Base-by-base conservation (phyloP, 2,113 vertebrate genomes). In the Lethenteron reissneri region DNA sequence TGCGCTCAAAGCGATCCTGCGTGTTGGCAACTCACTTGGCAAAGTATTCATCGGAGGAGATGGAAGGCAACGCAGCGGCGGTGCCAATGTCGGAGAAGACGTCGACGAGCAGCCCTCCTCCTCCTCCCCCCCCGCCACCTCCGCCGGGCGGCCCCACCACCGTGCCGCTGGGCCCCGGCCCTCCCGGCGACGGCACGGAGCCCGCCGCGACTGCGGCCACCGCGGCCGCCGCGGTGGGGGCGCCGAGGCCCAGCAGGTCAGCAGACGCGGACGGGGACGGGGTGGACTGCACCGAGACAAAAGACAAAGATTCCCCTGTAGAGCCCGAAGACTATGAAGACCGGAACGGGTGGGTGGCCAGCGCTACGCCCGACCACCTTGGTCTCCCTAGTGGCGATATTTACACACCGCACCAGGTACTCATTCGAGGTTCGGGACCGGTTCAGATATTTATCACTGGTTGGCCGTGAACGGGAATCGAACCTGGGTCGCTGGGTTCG, bases 231-330 rank as follows among this genome's bases (percentile, higher is more conserved):
- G 83, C 83, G 10, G 21, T 21, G 21, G 83, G n/a, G 0, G 86
- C 79, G 71, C 88, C 85, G 57, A 92, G 83, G 58, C 87, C 87
- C 2, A 92, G 80, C 25, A 92, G 84, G 76, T 92, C 88, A 0
- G 89, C 85, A 5, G 89, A 92, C 0, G 89, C 85, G 4, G 89
- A 92, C 2, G 89, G 89, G n/a, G 89, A 92, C 1, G 88, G 88
- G 2, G 89, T 92, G 3, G 89, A 91, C 89, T 92, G 79, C 10
- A 72, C n/a, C 9, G 64, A 68, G n/a, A 76, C 25, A 74, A 57
- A 69, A 15, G 41, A 41, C 41, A 41, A 41, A 41, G 41, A 7
- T 41, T 41, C 41, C 41, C 41, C 41, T 41, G 41, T 41, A 41
- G 4, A 41, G 41, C 41, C 41, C 41, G 4, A 41, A 41, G 41